Evolutionary conservation across 2,113 vertebrate species (phyloP).

Genomic region (Xenopus borealis): DNA sequence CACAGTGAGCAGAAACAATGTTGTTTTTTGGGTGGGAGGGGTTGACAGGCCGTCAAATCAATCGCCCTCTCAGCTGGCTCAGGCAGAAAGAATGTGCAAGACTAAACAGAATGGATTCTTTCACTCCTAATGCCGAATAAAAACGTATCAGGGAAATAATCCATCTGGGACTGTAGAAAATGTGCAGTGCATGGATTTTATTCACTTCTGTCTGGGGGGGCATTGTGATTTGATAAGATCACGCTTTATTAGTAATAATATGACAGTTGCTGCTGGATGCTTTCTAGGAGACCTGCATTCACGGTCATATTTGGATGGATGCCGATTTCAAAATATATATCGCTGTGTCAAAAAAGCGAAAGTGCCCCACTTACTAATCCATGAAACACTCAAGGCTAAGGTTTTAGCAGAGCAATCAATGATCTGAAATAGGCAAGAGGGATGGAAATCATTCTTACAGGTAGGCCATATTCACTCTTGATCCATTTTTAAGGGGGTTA

Average conservation of each 20-base stretch:
- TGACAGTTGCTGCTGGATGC: background rate
- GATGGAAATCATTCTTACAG: no score
- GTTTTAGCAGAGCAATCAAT: no score
- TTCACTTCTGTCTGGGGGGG: background rate
- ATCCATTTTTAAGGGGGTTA: no score
- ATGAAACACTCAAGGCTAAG: no score
- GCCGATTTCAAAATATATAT: no score
- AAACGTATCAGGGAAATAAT: conserved; percentile 50
- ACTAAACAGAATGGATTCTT: conserved; percentile 60
- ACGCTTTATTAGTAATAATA: background rate
- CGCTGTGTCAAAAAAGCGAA: no score
- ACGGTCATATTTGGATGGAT: no score
- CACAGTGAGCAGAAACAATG: background rate
- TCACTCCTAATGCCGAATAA: conserved; percentile 49
- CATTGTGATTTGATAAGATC: background rate
- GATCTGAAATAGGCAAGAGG: no score
- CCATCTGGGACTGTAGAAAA: conserved; percentile 52
- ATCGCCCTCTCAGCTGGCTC: conserved; percentile 13
- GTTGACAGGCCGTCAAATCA: conserved; percentile 5
- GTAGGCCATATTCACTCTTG: no score
- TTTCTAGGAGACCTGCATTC: no score
- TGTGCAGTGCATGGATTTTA: conserved; percentile 41
- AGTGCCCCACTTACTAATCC: no score
- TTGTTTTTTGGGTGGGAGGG: background rate
- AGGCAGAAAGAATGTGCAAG: conserved; percentile 51